Base-by-base conservation (phyloP, 2,888 invertebrate genomes). In the Eutolmus rufibarbis region DNA sequence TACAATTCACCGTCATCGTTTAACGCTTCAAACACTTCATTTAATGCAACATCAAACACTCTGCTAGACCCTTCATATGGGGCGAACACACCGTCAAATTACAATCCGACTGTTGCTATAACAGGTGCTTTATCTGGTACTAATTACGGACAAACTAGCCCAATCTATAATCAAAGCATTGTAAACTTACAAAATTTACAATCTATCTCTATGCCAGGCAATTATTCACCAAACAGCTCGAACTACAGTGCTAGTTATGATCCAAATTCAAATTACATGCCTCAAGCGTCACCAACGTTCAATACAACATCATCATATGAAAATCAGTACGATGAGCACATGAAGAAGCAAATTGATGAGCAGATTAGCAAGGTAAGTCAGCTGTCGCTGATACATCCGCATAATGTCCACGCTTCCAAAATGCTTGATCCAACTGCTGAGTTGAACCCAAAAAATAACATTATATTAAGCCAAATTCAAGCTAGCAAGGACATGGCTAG, bases 301-400 rank as follows among this genome's bases (percentile, higher is more conserved):
- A 88, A 88, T 82, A 81, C 88, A 85, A 81, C 88, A 82, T 87
- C 89, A 66, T 88, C 88, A 78, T 88, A 78, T 16, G 87, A 88
- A 12, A 87, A 87, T 82, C 88, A 88, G n/a, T 89, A 89, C 86
- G 90, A 90, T 57, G 89, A 89, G 40, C 89, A 89, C 82, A 88
- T 89, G 87, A 89, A 89, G 87, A 89, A 89, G 81, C 89, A 89
- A 88, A 88, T 89, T 31, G 90, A 90, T 86, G 89, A 89, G 77
- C 89, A 89, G 82, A 86, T 90, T 86, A 89, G 88, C 43, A 89
- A 90, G 89, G 90, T 90, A 89, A 89, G 90, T 89, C 88, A 89
- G 87, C 86, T 89, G 74, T 88, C 89, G 78, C 87, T 89, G 78
- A 86, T 87, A 28, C 88, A 88, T 43, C 84, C 87, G 66, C 87